phyloP scores from a whole-genome alignment of 2,113 vertebrate genomes.

The Poeciliopsis retropinna region DNA sequence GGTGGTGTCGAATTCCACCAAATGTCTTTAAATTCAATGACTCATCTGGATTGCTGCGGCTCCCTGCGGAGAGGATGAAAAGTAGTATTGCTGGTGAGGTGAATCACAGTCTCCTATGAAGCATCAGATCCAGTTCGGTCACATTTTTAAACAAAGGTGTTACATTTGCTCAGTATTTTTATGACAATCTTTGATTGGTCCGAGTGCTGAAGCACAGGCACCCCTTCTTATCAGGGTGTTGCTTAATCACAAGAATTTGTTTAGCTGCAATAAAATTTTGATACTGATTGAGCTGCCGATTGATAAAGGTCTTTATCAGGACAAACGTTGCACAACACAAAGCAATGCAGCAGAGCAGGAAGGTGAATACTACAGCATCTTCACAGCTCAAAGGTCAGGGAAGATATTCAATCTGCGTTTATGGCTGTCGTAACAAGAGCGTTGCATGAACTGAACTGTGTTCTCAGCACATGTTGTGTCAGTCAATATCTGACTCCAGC shows the following conservation, averaged over 20 bases:
- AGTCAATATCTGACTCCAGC: constrained; percentile 6
- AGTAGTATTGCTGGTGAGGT: constrained; percentile 6
- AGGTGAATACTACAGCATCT: constrained; percentile 26
- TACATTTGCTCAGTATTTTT: not conserved
- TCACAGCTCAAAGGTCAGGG: constrained; percentile 69
- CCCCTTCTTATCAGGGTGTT: constrained; percentile 24
- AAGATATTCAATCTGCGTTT: constrained; percentile 52
- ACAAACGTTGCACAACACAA: constrained; percentile 35
- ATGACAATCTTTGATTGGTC: constrained; percentile 6
- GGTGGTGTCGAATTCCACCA: not conserved
- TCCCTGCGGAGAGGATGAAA: constrained; percentile 42
- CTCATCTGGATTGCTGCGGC: constrained; percentile 39
- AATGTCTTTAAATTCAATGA: constrained; percentile 25
- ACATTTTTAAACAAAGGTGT: not conserved
- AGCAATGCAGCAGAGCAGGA: constrained; percentile 11
- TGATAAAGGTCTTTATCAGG: constrained; percentile 53
- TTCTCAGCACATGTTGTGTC: constrained; percentile 6
- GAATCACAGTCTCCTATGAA: constrained; percentile 46
- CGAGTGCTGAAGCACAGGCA: not conserved
- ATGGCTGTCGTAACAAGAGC: constrained; percentile 30
- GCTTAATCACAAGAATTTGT: constrained; percentile 27
- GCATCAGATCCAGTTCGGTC: constrained; percentile 22
- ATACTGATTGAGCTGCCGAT: constrained; percentile 12
- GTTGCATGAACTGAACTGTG: constrained; percentile 20
- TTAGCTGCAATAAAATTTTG: constrained; percentile 6